Base-by-base conservation (phyloP, 2,113 vertebrate species). In the Physeter macrocephalus region DNA sequence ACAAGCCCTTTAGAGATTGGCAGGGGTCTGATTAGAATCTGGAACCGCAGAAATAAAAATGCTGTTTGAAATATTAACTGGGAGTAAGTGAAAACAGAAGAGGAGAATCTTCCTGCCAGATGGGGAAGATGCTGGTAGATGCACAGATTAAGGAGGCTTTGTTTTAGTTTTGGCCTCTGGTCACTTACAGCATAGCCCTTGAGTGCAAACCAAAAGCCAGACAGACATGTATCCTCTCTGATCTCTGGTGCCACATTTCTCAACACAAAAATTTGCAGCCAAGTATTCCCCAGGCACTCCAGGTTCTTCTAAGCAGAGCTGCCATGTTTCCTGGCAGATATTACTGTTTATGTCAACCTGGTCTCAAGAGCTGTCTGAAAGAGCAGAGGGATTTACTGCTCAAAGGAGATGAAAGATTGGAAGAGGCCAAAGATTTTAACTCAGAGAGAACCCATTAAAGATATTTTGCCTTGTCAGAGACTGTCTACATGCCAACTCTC, bases 331-430 rank as follows among this genome's bases (percentile, higher is more conserved):
- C 84, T 97, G 97, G 97, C 97, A 98, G 74, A 67, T n/a, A 81
- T 2, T 66, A 69, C 93, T 93, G 80, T 75, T 95, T 90, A 77
- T 97, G 96, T 97, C 95, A 96, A 93, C 86, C 94, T 96, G 78
- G 78, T 94, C 94, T 96, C 66, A 83, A 94, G 95, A 92, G 84
- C 95, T 96, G 66, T 95, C 93, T 97, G 92, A 92, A 95, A 96
- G 97, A 97, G 96, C 57, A 23, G 95, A 97, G 34, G 94, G 95
- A 97, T 97, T 98, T 98, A 94, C 90, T 96, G 61, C 84, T 98
- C 81, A 94, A 96, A 96, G 96, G 96, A 97, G 97, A 96, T 96
- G 96, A 97, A 98, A 97, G 98, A 95, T 96, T 90, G 93, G 80
- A 91, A 97, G 96, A 96, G 49, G 64, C 92, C 88, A 88, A 77